Percentiles rank a stretch among this genome's conserved stretches.
Conservation (phyloP, 2,888 invertebrate genomes). For the Athrips mouffetella region DNA sequence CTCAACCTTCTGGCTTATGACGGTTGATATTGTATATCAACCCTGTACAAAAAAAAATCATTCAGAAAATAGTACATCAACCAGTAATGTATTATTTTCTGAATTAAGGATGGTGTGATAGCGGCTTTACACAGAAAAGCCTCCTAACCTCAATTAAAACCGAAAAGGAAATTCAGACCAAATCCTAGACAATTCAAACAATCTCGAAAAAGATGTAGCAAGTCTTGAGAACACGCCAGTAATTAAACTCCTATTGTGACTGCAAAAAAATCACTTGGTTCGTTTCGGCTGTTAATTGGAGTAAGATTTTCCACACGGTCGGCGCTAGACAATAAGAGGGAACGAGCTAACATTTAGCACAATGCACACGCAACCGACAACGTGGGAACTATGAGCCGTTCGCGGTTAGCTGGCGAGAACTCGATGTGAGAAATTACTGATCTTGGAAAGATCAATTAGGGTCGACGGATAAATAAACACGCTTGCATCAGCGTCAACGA, state of each 20-base stretch:
- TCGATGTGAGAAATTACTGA: slow-evolving; percentile 13
- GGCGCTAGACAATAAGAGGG: slow-evolving; percentile 51
- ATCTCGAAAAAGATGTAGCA: slow-evolving; percentile 13
- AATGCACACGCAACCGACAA: slow-evolving; percentile 31
- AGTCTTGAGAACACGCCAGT: slow-evolving; percentile 17
- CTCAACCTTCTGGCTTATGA: too few relatives aligned
- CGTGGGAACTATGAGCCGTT: slow-evolving; percentile 37
- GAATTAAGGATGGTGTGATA: too few relatives aligned
- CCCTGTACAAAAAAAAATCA: too few relatives aligned
- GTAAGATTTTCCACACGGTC: slow-evolving; percentile 58
- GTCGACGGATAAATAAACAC: not conserved
- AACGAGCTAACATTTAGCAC: slow-evolving; percentile 56
- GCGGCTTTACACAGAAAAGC: too few relatives aligned
- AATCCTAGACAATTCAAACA: not conserved
- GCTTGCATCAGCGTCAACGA: slow-evolving; percentile 6
- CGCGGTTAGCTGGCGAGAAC: slow-evolving; percentile 1
- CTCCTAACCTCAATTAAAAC: too few relatives aligned
- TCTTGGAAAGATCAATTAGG: slow-evolving; percentile 4
- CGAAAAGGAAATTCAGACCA: too few relatives aligned
- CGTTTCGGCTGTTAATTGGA: slow-evolving; percentile 55
- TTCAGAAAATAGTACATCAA: too few relatives aligned
- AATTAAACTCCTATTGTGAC: slow-evolving; percentile 33
- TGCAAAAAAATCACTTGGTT: slow-evolving; percentile 34
- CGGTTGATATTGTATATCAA: too few relatives aligned
- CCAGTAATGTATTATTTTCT: too few relatives aligned